A percentile compares a stretch with the other conserved stretches of the same genome.
phyloP scores from a whole-genome alignment of 2,797 vertebrate genomes.

The Mus spretus region DNA sequence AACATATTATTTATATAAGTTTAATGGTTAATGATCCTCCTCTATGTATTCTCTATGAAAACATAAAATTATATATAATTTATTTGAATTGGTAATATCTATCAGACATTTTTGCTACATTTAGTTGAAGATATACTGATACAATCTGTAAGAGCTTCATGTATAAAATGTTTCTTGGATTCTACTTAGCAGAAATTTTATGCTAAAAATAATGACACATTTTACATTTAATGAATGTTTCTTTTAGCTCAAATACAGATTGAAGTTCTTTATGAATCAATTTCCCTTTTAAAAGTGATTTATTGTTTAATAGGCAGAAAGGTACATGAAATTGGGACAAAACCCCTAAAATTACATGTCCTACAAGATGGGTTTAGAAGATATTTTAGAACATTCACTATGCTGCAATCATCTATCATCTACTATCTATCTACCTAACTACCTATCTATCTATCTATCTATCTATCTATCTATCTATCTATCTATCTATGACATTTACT shows the following conservation, averaged over 20 bases:
- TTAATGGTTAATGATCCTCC: background rate
- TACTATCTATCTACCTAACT: background rate
- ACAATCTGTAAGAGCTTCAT: background rate
- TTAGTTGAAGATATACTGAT: background rate
- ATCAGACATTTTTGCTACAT: background rate
- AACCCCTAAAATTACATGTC: background rate
- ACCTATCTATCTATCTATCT: background rate
- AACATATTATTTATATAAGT: background rate
- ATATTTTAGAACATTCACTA: background rate
- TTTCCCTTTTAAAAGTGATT: background rate
- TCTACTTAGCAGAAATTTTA: background rate
- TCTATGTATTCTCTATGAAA: background rate
- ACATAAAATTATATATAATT: background rate
- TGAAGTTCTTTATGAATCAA: background rate
- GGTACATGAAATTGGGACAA: background rate
- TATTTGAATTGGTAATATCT: background rate
- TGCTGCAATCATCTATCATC: background rate
- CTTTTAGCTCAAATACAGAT: background rate
- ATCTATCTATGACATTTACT: background rate
- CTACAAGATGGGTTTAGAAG: background rate
- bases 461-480: too few species aligned
- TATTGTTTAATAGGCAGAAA: background rate
- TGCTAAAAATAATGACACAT: background rate
- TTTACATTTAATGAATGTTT: slow-evolving; percentile 21
- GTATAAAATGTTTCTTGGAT: background rate